Evolutionary conservation across 2,113 vertebrate genomes (phyloP), one percentile per base, ranked within the genome.

Genomic region (Centropus unirufus): DNA sequence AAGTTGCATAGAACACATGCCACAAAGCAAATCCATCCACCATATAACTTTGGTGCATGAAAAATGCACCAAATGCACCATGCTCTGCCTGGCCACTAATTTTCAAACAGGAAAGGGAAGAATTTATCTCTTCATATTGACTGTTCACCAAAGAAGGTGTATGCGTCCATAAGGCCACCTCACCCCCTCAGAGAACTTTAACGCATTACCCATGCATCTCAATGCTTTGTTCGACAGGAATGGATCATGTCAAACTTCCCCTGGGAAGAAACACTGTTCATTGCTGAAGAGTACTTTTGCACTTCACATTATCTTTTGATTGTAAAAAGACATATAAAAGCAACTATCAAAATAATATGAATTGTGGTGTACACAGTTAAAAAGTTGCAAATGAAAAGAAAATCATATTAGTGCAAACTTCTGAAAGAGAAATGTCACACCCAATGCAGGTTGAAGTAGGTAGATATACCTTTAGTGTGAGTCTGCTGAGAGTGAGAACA

Each of bases 11-110:
- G 51, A 27, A 29, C 26, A 23, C 3, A 67, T 2, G 8, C 12
- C 42, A 49, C 27, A 67, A 57, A 69, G 57, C 5, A 39, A 19
- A 30, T 34, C 32, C 19, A 46, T 19, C 8, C 14, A 64, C 17
- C 5, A 9, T 22, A 6, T 13, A 59, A 36, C 21, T 46, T 42
- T 27, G 2, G 6, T 40, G 23, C 58, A 44, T 0, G 0, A 64
- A 88, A 80, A 58, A 8, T 4, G 20, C 13, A 3, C 26, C 68
- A 42, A 36, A 36, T 36, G 36, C 13, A 12, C 14, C 1, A 6
- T 55, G 6, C 32, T 70, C 4, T 76, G 34, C 54, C 66, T 21
- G 13, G 9, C 12, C 44, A 12, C 78, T 34, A 22, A 13, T 36
- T 69, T 57, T 5, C 46, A 49, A 36, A 44, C 13, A 51, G 23